phyloP scores from a whole-genome alignment of 2,888 invertebrate genomes.

The Loripinus fragilis region DNA sequence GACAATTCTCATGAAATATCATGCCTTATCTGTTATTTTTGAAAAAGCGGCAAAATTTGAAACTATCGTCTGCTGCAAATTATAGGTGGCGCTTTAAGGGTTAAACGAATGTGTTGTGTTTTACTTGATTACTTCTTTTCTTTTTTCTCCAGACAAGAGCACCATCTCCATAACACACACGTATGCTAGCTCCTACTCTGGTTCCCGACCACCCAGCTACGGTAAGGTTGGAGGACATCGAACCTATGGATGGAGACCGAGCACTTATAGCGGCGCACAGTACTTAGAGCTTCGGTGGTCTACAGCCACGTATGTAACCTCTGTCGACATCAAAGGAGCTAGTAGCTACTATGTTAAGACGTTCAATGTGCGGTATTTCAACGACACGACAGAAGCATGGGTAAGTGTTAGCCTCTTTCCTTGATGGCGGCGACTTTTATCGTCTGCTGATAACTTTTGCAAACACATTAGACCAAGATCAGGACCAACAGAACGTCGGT shows the following conservation, averaged over 20 bases:
- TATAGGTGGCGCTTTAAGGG: no score
- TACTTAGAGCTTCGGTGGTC: conserved; percentile 55
- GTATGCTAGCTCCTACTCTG: background rate
- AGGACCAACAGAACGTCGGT: no score
- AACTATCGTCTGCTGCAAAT: no score
- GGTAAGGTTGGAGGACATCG: conserved; percentile 42
- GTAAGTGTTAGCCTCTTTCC: conserved; percentile 31
- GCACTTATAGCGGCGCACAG: conserved; percentile 18
- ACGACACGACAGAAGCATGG: conserved; percentile 47
- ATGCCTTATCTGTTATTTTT: no score
- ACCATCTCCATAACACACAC: background rate
- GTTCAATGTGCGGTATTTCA: conserved; percentile 56
- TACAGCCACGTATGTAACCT: conserved; percentile 50
- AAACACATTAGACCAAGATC: no score
- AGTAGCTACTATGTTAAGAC: conserved; percentile 51
- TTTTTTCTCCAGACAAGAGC: background rate
- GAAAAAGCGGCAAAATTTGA: no score
- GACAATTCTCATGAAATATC: no score
- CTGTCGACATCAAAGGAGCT: conserved; percentile 60
- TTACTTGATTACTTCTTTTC: no score
- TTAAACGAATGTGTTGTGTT: no score
- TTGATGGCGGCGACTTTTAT: no score
- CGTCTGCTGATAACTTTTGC: no score
- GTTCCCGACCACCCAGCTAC: conserved; percentile 33
- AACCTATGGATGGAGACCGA: conserved; percentile 55